Evolutionary conservation across 1,140 invertebrate species (phyloP), one percentile per base, ranked within the genome.

Genomic region (Apocrypta bakeri): DNA sequence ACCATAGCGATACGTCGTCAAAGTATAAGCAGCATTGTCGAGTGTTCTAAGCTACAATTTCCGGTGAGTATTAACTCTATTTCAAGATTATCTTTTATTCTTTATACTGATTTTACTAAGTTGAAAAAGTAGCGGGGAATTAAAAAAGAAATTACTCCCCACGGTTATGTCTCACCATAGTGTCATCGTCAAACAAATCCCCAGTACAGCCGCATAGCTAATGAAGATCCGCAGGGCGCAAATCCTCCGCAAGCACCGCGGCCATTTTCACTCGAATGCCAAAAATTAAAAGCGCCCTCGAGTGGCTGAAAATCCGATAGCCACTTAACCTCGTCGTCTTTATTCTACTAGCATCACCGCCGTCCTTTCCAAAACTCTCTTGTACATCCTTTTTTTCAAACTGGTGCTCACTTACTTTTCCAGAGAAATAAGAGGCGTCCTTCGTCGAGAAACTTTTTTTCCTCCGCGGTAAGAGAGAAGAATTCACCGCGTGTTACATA

Each of bases 331-430:
- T 74, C 40, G 25, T n/a, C 29, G 33, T 40, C 29, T 37, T 40
- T 71, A 29, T 71, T 71, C 29, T 4, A 31, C 68, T 29, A 7
- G 17, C 68, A 29, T 9, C 68, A 6, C n/a, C n/a, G n/a, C n/a
- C n/a, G n/a, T 27, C 33, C 29, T 40, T 31, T 9, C 69, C 27
- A n/a, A 72, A n/a, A n/a, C 11, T 71, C 63, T 48, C 74, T 37
- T 56, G 72, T 56, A 66, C 31, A 66, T 11, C 14, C 73, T 61
- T 69, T 82, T 76, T 71, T n/a, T n/a, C 40, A 27, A 17, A 40
- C 33, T 63, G 17, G 14, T 25, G 17, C 72, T 78, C 63, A 78
- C 81, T 78, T 82, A 77, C 75, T 82, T 82, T 69, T 78, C 40
- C 68, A 37, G 33, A 37, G 25, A 66, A n/a, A 33, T 17, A 21